Base-by-base conservation (phyloP, 2,113 vertebrate species). In the Bubo blakistoni region DNA sequence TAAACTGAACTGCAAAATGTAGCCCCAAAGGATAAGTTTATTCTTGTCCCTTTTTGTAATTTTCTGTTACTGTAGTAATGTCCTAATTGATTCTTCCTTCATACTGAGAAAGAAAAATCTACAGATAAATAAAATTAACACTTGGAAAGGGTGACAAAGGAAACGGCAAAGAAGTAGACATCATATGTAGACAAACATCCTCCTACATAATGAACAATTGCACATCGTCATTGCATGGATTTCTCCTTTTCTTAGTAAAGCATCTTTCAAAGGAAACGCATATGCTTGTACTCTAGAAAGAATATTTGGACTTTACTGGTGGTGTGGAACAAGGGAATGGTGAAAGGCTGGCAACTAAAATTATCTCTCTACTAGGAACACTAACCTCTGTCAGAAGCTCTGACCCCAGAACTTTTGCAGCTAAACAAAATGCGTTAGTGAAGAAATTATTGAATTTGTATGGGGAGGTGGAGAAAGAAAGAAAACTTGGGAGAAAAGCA, bases 41-140 rank as follows among this genome's bases (percentile, higher is more conserved):
- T 72, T 92, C 34, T 85, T 36, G 34, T 36, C 63, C 27, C 15
- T 80, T 67, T 49, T 66, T 90, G 42, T 67, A 16, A 18, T 54
- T 86, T 83, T 62, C 77, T 84, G n/a, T 51, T 54, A 30, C n/a
- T 27, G 32, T 18, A 86, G 72, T 46, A 59, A 91, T 73, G 83
- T 78, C 51, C 73, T 89, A 67, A 89, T 91, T 87, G 90, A 74
- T 84, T 94, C 57, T 89, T 46, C 47, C 70, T 91, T 87, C 81
- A 44, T 52, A 22, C 14, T 15, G 22, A 58, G 69, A 67, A 61
- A 69, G 44, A 65, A 2, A 57, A 16, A 36, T 13, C 71, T 36
- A 3, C 30, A 77, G 51, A 51, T 79, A 96, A 91, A 91, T 34
- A 85, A 72, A 94, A 96, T 90, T 72, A 94, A 63, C 47, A 14